Percentiles rank a stretch among this genome's conserved stretches.
Evolutionary conservation across 2,113 vertebrate genomes (phyloP).

Genomic region (Percopsis transmontana): DNA sequence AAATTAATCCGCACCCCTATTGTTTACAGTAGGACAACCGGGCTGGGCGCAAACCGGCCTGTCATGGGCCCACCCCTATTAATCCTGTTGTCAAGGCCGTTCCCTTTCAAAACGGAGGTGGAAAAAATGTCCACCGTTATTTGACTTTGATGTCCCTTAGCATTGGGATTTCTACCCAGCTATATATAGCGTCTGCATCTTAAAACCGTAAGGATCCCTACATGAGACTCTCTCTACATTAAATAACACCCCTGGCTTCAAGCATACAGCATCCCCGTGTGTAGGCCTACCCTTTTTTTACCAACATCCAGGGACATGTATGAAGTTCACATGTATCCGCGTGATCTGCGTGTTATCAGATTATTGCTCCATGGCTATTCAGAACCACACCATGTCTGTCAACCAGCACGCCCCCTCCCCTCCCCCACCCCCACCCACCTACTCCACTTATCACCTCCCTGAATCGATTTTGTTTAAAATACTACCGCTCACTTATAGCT

Average conservation of each 20-base stretch:
- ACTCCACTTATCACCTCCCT: slow-evolving; percentile 62
- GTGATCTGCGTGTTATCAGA: slow-evolving; percentile 60
- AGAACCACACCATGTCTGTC: slow-evolving; percentile 50
- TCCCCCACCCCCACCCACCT: slow-evolving; percentile 13
- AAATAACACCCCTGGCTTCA: no score
- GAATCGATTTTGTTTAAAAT: slow-evolving; percentile 71
- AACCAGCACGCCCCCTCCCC: no score
- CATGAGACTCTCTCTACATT: no score
- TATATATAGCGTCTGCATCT: no score
- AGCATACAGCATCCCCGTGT: background rate
- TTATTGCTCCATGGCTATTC: slow-evolving; percentile 53
- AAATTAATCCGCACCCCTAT: slow-evolving; percentile 83
- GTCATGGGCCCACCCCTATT: slow-evolving; percentile 59
- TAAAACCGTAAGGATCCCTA: no score
- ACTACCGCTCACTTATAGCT: slow-evolving; percentile 66
- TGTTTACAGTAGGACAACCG: slow-evolving; percentile 80
- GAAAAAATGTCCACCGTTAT: slow-evolving; percentile 41
- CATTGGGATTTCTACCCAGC: background rate
- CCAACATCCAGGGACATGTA: slow-evolving; percentile 34
- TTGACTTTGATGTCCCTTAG: slow-evolving; percentile 53
- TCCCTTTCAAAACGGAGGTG: slow-evolving; percentile 48
- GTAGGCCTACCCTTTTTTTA: background rate
- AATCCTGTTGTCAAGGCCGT: no score
- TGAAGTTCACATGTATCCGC: slow-evolving; percentile 48
- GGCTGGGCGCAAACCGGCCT: slow-evolving; percentile 65